A percentile compares a stretch with the other conserved stretches of the same genome.
phyloP scores from a whole-genome alignment of 1,140 invertebrate species.

The Pristionchus pacificus region DNA sequence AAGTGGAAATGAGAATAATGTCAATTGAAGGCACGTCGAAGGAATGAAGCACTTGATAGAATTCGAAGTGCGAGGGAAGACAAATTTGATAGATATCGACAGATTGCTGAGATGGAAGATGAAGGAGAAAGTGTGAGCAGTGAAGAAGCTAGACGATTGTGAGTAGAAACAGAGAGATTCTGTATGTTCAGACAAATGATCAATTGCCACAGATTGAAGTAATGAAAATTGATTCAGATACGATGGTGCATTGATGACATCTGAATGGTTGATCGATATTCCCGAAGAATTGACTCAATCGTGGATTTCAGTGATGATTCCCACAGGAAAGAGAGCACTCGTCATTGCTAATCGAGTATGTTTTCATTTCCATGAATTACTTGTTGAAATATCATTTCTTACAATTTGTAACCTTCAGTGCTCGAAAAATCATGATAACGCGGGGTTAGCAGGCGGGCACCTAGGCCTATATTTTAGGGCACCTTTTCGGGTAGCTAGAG shows the following conservation, averaged over 20 bases:
- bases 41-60: neutral
- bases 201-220: neutral
- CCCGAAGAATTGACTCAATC: conserved; percentile 70
- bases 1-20: neutral
- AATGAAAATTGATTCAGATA: conserved; percentile 17
- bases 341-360: too few species aligned
- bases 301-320: conserved; percentile 79
- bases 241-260: conserved; percentile 68
- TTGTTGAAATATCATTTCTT: too few species aligned
- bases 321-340: conserved; percentile 73
- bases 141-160: neutral
- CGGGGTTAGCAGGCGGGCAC: too few species aligned
- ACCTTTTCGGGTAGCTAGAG: too few species aligned
- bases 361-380: too few species aligned
- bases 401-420: too few species aligned
- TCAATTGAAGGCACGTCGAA: neutral
- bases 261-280: conserved; percentile 83
- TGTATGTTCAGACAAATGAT: too few species aligned
- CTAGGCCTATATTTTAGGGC: too few species aligned
- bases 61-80: neutral
- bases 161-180: too few species aligned
- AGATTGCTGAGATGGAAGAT: neutral
- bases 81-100: neutral
- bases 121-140: neutral
- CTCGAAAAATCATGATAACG: neutral